A percentile compares a stretch with the other conserved stretches of the same genome.
These are phyloP conservation scores for Uropsilus gracilis DNA, from an alignment of 2,113 vertebrate genomes.

Conservation along the genomic window DNA sequence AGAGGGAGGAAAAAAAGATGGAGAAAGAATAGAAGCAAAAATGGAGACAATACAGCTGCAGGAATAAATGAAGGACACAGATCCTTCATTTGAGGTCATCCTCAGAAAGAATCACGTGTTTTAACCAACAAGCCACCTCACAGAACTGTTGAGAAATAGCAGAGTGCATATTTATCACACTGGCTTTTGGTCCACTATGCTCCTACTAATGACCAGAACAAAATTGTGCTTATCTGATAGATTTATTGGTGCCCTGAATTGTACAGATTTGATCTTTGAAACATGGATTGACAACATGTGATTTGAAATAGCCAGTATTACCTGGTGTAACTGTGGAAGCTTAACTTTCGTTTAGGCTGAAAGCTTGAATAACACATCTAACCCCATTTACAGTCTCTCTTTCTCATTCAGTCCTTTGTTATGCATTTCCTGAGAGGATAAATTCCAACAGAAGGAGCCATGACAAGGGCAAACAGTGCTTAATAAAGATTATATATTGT, in stretches of 20 bases:
- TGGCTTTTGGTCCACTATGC: too few species aligned
- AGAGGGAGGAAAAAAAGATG: neutral
- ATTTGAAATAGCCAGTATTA: neutral
- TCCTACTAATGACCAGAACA: neutral
- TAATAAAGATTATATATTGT: constrained; percentile 22
- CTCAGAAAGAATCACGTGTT: neutral
- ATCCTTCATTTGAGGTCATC: neutral
- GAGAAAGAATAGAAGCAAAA: neutral
- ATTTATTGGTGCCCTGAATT: neutral
- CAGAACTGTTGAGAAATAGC: neutral
- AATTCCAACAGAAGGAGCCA: neutral
- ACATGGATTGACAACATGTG: neutral
- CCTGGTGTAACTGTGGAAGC: neutral
- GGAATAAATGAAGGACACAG: neutral
- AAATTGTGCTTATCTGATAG: neutral
- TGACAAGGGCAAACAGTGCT: neutral
- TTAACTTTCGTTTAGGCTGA: neutral
- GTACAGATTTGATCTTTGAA: neutral
- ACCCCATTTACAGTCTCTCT: neutral
- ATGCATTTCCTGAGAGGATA: constrained; percentile 17
- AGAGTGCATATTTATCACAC: too few species aligned
- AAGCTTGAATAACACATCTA: neutral
- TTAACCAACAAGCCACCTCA: neutral
- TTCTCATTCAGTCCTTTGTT: constrained; percentile 7
- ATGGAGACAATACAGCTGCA: neutral